Conservation (phyloP, 2,888 invertebrate genomes). For the Galerucella pusilla region DNA sequence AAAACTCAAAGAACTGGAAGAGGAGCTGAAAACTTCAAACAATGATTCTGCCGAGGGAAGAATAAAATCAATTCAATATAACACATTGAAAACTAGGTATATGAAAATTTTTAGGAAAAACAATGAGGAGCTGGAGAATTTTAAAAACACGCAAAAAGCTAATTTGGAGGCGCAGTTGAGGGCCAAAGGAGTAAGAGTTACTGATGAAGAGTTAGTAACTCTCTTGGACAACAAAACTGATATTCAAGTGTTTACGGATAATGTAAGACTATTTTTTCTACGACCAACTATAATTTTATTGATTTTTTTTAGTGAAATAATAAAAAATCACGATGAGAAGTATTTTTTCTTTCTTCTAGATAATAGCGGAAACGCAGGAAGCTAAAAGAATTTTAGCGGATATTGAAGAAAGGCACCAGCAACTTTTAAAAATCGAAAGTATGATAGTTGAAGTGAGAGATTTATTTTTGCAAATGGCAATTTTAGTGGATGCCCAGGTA, state of each 20-base stretch:
- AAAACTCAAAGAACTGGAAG: slow-evolving; percentile 55
- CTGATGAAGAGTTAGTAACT: slow-evolving; percentile 63
- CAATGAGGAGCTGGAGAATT: slow-evolving; percentile 67
- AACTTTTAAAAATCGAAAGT: slow-evolving; percentile 83
- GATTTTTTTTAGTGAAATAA: no score
- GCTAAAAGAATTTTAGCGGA: slow-evolving; percentile 81
- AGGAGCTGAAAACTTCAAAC: slow-evolving; percentile 47
- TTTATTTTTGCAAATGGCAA: slow-evolving; percentile 86
- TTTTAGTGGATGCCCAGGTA: slow-evolving; percentile 82
- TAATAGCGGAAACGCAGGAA: slow-evolving; percentile 82
- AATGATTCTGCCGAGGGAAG: slow-evolving; percentile 56
- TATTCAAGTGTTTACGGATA: slow-evolving; percentile 67
- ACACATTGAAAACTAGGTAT: slow-evolving; percentile 65
- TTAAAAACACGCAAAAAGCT: slow-evolving; percentile 67
- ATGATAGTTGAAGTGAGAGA: slow-evolving; percentile 82
- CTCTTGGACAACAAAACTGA: slow-evolving; percentile 64
- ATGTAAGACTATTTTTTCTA: slow-evolving; percentile 59
- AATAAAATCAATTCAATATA: slow-evolving; percentile 67
- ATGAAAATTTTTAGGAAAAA: slow-evolving; percentile 68
- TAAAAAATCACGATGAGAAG: no score
- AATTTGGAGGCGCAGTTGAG: slow-evolving; percentile 70
- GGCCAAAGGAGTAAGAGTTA: slow-evolving; percentile 61
- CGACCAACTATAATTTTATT: no score
- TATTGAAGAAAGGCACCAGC: slow-evolving; percentile 84
- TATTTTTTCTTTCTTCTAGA: slow-evolving; percentile 65